Evolutionary conservation across 2,113 vertebrate genomes (phyloP).

Genomic region (Turdus rufiventris): DNA sequence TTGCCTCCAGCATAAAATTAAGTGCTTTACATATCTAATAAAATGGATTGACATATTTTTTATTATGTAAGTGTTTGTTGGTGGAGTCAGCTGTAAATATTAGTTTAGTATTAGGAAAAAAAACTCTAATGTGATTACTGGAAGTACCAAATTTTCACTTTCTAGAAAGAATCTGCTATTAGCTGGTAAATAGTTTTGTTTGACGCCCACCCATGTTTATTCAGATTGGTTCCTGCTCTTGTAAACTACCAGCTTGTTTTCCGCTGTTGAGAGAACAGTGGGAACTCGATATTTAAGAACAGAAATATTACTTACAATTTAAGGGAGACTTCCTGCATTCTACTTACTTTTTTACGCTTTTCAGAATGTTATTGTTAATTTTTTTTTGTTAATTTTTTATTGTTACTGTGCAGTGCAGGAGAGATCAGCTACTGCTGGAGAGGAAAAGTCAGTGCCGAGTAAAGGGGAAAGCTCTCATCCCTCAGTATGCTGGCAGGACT

Average conservation of each 20-base stretch:
- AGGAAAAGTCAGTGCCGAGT: not conserved
- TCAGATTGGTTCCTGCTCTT: conserved; percentile 1
- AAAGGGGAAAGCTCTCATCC: not conserved
- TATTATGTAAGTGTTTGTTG: not conserved
- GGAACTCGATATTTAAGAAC: not conserved
- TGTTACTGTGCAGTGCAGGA: not conserved
- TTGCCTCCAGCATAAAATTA: not conserved
- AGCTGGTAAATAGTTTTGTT: not conserved
- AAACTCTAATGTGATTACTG: not conserved
- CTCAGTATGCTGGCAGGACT: not conserved
- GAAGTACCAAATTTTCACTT: not conserved
- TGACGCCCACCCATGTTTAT: not conserved
- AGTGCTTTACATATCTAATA: not conserved
- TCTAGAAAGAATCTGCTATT: not conserved
- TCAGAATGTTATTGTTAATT: conserved; percentile 25
- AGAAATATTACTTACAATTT: conserved; percentile 20
- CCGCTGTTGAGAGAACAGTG: not conserved
- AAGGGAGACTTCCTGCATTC: not conserved
- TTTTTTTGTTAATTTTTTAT: no score
- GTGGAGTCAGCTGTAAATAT: not conserved
- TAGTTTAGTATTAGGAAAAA: not conserved
- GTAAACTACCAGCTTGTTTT: not conserved
- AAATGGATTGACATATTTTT: not conserved
- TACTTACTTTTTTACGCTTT: conserved; percentile 13
- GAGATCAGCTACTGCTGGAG: not conserved